Evolutionary conservation across 2,888 invertebrate genomes (phyloP).

Genomic region (Epiblema foenella): DNA sequence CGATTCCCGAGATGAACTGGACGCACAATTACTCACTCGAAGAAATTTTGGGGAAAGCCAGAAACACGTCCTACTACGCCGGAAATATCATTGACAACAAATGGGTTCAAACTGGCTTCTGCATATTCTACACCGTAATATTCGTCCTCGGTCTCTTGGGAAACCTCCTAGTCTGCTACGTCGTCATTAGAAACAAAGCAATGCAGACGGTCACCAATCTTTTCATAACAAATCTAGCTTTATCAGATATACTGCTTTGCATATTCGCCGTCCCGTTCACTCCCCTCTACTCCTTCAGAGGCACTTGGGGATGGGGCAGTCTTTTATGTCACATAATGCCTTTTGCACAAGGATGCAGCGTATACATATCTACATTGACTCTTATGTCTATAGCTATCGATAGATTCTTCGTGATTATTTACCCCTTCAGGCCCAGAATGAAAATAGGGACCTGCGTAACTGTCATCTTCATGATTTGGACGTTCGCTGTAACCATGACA

Average conservation of each 20-base stretch:
- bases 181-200: conserved; percentile 95
- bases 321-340: conserved; percentile 96
- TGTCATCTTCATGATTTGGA: conserved; percentile 96
- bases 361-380: conserved; percentile 98
- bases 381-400: conserved; percentile 99
- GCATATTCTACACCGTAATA: conserved; percentile 91
- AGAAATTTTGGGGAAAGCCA: conserved; percentile 57
- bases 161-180: conserved; percentile 96
- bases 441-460: conserved; percentile 92
- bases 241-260: conserved; percentile 97
- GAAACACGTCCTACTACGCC: conserved; percentile 60
- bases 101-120: conserved; percentile 89
- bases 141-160: conserved; percentile 96
- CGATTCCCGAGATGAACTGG: conserved; percentile 63
- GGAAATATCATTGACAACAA: conserved; percentile 87
- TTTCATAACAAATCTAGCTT: conserved; percentile 97
- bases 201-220: conserved; percentile 99
- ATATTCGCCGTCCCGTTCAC: conserved; percentile 98
- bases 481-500: conserved; percentile 93
- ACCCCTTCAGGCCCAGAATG: conserved; percentile 97
- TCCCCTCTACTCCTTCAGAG: conserved; percentile 96
- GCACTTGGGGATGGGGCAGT: conserved; percentile 96
- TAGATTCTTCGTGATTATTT: conserved; percentile 98
- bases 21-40: conserved; percentile 61
- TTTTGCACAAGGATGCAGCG: conserved; percentile 97